Evolutionary conservation across 1,140 invertebrate genomes (phyloP), one percentile per base, ranked within the genome.

Genomic region (Lepidotrigona ventralis): DNA sequence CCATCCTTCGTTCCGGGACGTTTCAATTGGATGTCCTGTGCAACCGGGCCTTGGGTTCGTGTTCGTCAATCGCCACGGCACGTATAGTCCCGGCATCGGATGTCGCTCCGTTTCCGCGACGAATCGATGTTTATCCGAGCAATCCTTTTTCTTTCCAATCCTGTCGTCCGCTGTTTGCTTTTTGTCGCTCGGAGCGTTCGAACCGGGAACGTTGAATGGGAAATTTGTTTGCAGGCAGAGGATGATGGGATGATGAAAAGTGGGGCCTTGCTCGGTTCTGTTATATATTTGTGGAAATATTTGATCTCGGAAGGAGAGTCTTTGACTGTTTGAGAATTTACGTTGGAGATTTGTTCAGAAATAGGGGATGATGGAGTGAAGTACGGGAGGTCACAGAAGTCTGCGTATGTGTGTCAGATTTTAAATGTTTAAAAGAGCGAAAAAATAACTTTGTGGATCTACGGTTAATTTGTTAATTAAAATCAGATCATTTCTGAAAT

Each of bases 1-100:
- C 88, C 89, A 91, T 93, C 91, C 86, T 90, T 86, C 81, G 86
- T 66, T 71, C 53, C 84, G 85, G 87, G 88, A 93, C 89, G 90
- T 91, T 93, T 93, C 92, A 93, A 94, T 93, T 91, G 89, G 89
- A 76, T 68, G 85, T 72, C 46, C 58, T 71, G 74, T 46, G 53
- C 33, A 1, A 54, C 60, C 66, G 17, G 23, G 23, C 69, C 46
- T 14, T 17, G 63, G 23, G 26, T 23, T 58, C n/a, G 12, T 72
- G 21, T n/a, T 26, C 63, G 15, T 26, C 26, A 15, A 64, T 23
- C n/a, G 58, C n/a, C 58, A n/a, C 58, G 3, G n/a, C 58, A n/a
- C 3, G 58, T 60, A 46, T 46, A 60, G 58, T 12, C 53, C 72
- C 11, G 5, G 26, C 54, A 23, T 15, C 46, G 21, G 5, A 39